phyloP scores from a whole-genome alignment of 2,797 vertebrate genomes.

The Tenualosa thibaudeaui region DNA sequence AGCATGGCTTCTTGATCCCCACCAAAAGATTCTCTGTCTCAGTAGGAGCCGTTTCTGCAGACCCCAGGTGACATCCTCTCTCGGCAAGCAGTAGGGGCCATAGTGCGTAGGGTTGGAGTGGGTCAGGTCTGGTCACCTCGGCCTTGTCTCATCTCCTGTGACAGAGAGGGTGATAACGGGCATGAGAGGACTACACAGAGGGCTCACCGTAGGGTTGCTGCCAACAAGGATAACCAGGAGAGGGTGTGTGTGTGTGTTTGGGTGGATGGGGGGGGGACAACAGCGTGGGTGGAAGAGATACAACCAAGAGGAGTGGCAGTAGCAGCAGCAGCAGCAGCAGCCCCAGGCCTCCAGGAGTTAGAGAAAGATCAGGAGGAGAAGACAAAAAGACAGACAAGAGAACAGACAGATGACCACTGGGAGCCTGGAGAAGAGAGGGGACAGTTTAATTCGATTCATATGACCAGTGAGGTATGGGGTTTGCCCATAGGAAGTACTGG shows the following conservation, averaged over 20 bases:
- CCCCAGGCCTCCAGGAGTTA: neutral
- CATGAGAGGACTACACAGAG: neutral
- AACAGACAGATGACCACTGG: neutral
- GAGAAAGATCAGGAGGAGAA: neutral
- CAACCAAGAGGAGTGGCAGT: neutral
- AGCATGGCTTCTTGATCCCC: neutral
- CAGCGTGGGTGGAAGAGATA: neutral
- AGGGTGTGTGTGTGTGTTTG: neutral
- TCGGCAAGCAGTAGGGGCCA: neutral
- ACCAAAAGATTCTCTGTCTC: neutral
- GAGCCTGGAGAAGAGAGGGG: neutral
- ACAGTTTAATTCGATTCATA: constrained; percentile 4
- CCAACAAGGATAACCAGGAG: neutral
- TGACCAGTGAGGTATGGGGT: neutral
- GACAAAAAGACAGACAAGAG: neutral
- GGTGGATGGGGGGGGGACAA: neutral
- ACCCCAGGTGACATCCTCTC: constrained; percentile 12
- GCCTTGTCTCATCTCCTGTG: neutral
- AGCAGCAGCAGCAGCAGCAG: neutral
- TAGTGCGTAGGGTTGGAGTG: neutral
- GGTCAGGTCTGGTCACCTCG: neutral
- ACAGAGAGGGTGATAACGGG: neutral
- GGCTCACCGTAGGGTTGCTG: neutral
- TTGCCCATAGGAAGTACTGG: neutral
- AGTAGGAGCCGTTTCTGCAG: neutral